Conservation (phyloP, 2,888 invertebrate species). For the Dolichomitus sp. region DNA sequence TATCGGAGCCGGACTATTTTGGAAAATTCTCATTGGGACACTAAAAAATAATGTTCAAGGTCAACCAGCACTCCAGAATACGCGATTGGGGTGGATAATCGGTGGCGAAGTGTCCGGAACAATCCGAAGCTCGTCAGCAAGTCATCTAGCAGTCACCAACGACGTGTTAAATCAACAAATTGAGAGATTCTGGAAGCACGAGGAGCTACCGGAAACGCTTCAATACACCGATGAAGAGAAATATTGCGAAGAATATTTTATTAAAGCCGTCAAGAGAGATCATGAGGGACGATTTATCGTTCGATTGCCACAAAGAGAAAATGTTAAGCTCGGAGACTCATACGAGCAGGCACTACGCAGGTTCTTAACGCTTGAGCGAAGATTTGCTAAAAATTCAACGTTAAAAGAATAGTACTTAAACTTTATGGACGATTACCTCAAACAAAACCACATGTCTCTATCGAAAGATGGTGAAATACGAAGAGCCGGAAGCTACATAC, state of each 20-base stretch:
- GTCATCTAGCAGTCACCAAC: constrained; percentile 35
- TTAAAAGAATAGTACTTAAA: constrained; percentile 58
- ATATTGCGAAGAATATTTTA: constrained; percentile 70
- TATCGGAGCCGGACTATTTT: too few relatives aligned
- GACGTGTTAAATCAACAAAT: constrained; percentile 49
- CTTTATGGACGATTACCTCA: constrained; percentile 71
- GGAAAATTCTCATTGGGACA: constrained; percentile 28
- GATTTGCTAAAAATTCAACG: constrained; percentile 50
- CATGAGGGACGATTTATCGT: constrained; percentile 65
- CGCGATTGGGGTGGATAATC: constrained; percentile 50
- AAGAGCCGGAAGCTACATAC: constrained; percentile 4
- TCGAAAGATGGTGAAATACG: not conserved
- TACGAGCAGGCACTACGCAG: constrained; percentile 61
- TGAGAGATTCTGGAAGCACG: constrained; percentile 72
- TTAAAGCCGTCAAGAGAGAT: constrained; percentile 54
- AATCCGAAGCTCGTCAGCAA: not conserved
- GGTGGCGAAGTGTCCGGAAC: constrained; percentile 32
- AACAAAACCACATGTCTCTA: constrained; percentile 69
- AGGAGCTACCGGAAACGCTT: constrained; percentile 55
- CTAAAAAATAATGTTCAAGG: constrained; percentile 18
- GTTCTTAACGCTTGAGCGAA: constrained; percentile 67
- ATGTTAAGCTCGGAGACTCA: constrained; percentile 68
- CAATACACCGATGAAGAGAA: constrained; percentile 56
- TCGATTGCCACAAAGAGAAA: constrained; percentile 53
- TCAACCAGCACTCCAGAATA: constrained; percentile 46